Percentiles rank a stretch among this genome's conserved stretches.
phyloP scores from a whole-genome alignment of 2,888 invertebrate species.

The Artemia sinica region DNA sequence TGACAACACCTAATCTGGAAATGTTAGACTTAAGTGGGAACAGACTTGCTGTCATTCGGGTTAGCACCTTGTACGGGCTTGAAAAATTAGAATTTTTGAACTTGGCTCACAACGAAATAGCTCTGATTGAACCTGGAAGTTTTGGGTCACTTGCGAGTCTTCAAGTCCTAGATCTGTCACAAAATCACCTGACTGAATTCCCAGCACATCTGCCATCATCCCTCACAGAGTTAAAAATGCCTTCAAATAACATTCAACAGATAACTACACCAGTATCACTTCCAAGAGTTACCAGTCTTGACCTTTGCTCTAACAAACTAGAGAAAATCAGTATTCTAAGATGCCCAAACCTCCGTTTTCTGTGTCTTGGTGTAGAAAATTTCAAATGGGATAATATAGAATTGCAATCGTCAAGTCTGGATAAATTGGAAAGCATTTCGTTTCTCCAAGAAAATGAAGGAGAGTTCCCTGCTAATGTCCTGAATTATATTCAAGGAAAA shows the following conservation, averaged over 20 bases:
- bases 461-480: too few relatives aligned
- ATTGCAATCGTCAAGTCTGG: too few relatives aligned
- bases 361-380: too few relatives aligned
- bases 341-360: too few relatives aligned
- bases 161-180: not conserved
- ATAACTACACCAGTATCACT: not conserved
- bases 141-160: not conserved
- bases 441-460: too few relatives aligned
- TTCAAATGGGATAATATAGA: too few relatives aligned
- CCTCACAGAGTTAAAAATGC: not conserved
- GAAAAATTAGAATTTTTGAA: not conserved
- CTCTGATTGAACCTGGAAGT: not conserved
- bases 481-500: too few relatives aligned
- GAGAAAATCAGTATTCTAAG: not conserved
- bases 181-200: not conserved
- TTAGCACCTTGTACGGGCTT: not conserved
- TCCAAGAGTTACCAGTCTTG: not conserved
- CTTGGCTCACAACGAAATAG: not conserved
- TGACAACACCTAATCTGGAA: conserved; percentile 2
- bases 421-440: too few relatives aligned
- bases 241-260: not conserved
- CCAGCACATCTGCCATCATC: not conserved
- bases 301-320: not conserved
- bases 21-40: not conserved
- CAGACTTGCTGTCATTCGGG: not conserved